phyloP scores from a whole-genome alignment of 2,113 vertebrate genomes.

The Spermophilus dauricus region DNA sequence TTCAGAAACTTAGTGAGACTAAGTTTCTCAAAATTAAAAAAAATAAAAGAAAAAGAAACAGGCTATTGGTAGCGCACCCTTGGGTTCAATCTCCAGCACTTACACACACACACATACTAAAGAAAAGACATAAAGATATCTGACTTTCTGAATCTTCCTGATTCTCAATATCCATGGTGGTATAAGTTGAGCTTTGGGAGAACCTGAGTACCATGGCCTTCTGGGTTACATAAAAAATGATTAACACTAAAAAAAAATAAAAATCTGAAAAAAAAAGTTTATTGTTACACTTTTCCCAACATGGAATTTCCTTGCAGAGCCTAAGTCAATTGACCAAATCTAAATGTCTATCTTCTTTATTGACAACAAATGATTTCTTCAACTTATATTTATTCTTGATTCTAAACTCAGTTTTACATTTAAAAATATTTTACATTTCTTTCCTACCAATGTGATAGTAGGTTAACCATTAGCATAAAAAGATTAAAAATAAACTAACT shows the following conservation, averaged over 20 bases:
- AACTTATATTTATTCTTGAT: background rate
- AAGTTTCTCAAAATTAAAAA: background rate
- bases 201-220: background rate
- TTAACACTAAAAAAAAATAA: no score
- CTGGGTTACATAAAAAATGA: background rate
- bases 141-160: background rate
- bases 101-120: no score
- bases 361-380: background rate
- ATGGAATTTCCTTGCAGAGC: background rate
- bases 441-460: background rate
- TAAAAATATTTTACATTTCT: background rate
- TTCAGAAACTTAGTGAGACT: background rate
- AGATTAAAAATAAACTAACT: background rate
- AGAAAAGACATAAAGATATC: background rate
- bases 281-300: background rate
- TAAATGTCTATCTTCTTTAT: background rate
- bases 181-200: background rate
- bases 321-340: background rate
- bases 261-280: no score
- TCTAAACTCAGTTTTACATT: background rate
- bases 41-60: background rate
- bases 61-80: background rate
- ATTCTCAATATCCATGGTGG: fast-evolving
- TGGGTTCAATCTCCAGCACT: background rate
- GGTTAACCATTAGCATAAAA: background rate